Evolutionary conservation across 2,113 vertebrate genomes (phyloP).

Genomic region (Mustelus asterias): DNA sequence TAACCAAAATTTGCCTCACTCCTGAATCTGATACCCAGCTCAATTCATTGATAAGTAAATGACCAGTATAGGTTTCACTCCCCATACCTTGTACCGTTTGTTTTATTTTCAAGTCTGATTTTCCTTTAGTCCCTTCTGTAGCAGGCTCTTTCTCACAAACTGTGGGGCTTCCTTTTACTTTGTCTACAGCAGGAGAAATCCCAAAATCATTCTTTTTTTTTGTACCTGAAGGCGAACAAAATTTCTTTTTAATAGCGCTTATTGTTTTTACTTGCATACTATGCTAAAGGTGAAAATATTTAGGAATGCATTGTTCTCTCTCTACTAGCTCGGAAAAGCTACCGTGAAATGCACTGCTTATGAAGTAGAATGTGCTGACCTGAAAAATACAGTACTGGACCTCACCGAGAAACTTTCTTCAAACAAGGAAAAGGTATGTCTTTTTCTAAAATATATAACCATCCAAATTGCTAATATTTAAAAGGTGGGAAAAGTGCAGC

Average conservation of each 20-base stretch:
- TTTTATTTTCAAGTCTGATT: not conserved
- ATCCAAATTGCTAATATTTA: not conserved
- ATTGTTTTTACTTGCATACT: not conserved
- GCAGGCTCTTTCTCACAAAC: not conserved
- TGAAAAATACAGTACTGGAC: constrained; percentile 63
- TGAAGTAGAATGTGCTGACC: constrained; percentile 61
- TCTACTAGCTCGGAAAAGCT: constrained; percentile 59
- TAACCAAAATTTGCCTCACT: not conserved
- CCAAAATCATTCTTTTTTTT: not conserved
- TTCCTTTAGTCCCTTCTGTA: not conserved
- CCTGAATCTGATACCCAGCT: not conserved
- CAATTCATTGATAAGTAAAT: not conserved
- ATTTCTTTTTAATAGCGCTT: not conserved
- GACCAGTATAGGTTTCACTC: not conserved
- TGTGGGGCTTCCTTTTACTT: not conserved
- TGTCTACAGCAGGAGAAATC: not conserved
- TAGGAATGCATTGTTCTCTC: constrained; percentile 30
- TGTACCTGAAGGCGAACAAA: too few species aligned
- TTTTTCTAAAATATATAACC: not conserved
- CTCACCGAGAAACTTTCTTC: constrained; percentile 62
- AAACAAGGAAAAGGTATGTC: constrained; percentile 73
- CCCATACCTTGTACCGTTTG: not conserved
- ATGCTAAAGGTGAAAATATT: not conserved
- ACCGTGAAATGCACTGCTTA: constrained; percentile 57
- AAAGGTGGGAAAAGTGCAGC: not conserved